Percentiles rank a stretch among this genome's conserved stretches.
These are phyloP conservation scores for Chymomyza amoena DNA, from an alignment of 2,888 invertebrate genomes.

Conservation along the genomic window DNA sequence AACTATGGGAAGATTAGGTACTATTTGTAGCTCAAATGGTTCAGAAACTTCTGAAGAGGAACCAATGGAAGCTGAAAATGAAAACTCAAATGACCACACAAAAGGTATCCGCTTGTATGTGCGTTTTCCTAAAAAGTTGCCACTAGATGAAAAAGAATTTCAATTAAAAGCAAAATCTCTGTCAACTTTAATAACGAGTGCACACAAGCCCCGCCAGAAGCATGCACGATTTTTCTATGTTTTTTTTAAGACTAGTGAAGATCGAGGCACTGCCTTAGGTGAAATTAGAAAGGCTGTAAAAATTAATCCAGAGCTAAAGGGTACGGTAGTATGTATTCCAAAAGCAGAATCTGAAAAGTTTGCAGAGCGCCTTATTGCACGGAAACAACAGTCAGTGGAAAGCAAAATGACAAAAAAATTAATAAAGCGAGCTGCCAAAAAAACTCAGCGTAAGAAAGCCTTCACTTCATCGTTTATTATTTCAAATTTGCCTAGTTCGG, in stretches of 20 bases:
- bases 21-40: neutral
- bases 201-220: constrained; percentile 71
- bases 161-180: constrained; percentile 54
- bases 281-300: constrained; percentile 40
- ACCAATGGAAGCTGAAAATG: neutral
- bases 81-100: neutral
- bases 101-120: constrained; percentile 73
- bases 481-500: constrained; percentile 68
- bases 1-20: constrained; percentile 23
- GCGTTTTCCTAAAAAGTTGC: constrained; percentile 70
- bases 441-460: constrained; percentile 38
- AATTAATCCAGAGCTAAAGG: constrained; percentile 44
- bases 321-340: constrained; percentile 63
- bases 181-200: constrained; percentile 57
- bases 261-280: constrained; percentile 61
- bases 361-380: constrained; percentile 60
- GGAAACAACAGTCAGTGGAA: constrained; percentile 62
- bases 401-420: constrained; percentile 57
- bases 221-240: constrained; percentile 74
- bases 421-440: constrained; percentile 61
- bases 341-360: constrained; percentile 69
- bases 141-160: constrained; percentile 59
- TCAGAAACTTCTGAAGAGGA: constrained; percentile 56
- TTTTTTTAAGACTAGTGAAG: constrained; percentile 61
- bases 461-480: constrained; percentile 72